phyloP scores from a whole-genome alignment of 2,113 vertebrate genomes.

The Desmodus rotundus region DNA sequence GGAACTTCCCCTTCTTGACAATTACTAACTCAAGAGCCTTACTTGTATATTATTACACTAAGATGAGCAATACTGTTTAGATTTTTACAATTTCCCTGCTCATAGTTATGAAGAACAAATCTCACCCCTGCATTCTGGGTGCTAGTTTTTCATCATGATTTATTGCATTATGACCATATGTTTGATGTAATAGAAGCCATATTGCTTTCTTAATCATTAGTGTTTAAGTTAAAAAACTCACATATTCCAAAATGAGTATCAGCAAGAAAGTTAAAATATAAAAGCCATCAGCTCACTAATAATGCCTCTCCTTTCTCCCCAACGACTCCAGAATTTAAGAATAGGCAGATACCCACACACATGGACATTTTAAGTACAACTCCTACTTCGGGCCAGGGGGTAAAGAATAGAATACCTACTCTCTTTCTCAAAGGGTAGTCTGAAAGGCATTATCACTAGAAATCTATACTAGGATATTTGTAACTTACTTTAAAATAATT shows the following conservation, averaged over 20 bases:
- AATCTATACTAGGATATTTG: background rate
- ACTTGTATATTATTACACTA: background rate
- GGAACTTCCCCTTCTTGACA: background rate
- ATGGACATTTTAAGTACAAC: background rate
- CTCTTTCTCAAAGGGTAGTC: background rate
- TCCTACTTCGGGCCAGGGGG: background rate
- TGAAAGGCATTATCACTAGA: background rate
- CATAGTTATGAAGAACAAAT: background rate
- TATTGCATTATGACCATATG: background rate
- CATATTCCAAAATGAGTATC: background rate
- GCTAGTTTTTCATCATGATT: background rate
- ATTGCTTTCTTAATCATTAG: background rate
- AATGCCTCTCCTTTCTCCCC: background rate
- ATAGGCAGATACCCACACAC: background rate
- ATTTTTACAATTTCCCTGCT: background rate
- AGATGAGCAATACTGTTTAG: background rate
- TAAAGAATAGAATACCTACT: background rate
- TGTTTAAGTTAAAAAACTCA: background rate
- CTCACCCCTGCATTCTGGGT: background rate
- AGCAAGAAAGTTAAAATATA: background rate
- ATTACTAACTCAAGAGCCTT: background rate
- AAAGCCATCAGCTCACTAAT: background rate
- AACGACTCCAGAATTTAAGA: background rate
- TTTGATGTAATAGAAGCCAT: background rate
- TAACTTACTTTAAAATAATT: conserved; percentile 6